Conservation (phyloP, 2,888 invertebrate genomes). For the Pseudoips prasinana region DNA sequence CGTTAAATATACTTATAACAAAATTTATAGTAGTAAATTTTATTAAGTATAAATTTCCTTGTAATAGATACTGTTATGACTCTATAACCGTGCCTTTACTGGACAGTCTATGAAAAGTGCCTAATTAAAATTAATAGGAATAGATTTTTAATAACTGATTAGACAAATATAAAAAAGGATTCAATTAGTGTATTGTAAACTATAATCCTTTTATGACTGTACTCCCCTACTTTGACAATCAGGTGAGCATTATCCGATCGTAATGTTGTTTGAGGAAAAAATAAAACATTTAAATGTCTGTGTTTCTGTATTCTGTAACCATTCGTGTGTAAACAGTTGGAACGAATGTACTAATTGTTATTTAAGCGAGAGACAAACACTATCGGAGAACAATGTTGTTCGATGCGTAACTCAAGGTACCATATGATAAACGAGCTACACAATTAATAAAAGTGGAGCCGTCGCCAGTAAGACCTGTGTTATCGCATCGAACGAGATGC, state of each 20-base stretch:
- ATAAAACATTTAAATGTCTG: slow-evolving; percentile 1
- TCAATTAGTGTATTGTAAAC: too few species aligned
- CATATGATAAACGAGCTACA: slow-evolving; percentile 69
- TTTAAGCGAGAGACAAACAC: slow-evolving; percentile 28
- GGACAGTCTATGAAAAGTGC: too few species aligned
- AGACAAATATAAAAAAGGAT: too few species aligned
- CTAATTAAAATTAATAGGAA: too few species aligned
- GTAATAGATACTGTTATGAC: too few species aligned
- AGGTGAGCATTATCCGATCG: slow-evolving; percentile 1
- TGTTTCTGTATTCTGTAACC: too few species aligned
- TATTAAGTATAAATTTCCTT: too few species aligned
- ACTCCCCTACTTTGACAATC: neutral
- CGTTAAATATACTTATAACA: too few species aligned
- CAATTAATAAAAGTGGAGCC: slow-evolving; percentile 70
- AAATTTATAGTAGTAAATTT: too few species aligned
- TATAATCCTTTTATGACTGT: too few species aligned
- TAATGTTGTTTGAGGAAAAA: slow-evolving; percentile 2
- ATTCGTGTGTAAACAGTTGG: slow-evolving; percentile 17
- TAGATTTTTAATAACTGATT: too few species aligned
- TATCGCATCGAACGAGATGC: slow-evolving; percentile 71
- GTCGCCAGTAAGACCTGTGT: slow-evolving; percentile 65
- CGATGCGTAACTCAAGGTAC: slow-evolving; percentile 60
- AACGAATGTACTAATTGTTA: slow-evolving; percentile 27
- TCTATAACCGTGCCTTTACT: too few species aligned
- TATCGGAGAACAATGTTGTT: slow-evolving; percentile 42